phyloP scores from a whole-genome alignment of 1,140 invertebrate species.

The Lamellibrachia luymesi region DNA sequence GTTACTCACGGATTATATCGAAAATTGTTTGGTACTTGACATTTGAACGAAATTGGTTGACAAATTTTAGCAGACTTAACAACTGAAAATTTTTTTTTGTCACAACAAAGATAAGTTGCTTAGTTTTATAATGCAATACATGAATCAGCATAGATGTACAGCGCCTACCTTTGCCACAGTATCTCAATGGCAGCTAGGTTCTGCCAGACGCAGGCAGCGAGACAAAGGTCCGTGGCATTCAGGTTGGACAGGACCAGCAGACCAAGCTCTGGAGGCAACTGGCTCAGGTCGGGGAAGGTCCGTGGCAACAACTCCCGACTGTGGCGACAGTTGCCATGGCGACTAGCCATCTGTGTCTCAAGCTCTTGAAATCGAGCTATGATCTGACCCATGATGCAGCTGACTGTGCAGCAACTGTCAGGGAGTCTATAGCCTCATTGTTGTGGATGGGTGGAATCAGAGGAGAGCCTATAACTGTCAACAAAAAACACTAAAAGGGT shows the following conservation, averaged over 20 bases:
- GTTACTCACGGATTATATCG: too few relatives aligned
- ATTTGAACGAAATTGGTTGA: too few relatives aligned
- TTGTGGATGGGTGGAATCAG: not conserved
- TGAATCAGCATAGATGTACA: not conserved
- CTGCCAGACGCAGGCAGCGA: conserved; percentile 63
- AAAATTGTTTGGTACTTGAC: too few relatives aligned
- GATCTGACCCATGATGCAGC: conserved; percentile 11
- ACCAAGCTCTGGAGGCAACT: conserved; percentile 60
- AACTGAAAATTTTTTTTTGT: too few relatives aligned
- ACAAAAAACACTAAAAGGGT: not conserved
- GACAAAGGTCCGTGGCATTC: conserved; percentile 62
- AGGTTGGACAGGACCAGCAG: conserved; percentile 59
- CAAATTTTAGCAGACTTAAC: too few relatives aligned
- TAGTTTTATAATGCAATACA: too few relatives aligned
- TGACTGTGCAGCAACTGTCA: not conserved
- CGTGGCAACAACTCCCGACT: conserved; percentile 8
- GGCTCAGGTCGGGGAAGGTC: conserved; percentile 53
- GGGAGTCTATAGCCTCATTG: not conserved
- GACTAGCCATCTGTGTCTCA: conserved; percentile 11
- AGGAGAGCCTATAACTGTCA: not conserved
- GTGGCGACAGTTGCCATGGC: not conserved
- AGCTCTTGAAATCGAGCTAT: conserved; percentile 13
- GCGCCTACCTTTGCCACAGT: conserved; percentile 58
- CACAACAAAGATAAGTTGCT: too few relatives aligned
- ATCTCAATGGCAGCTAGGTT: conserved; percentile 60